phyloP scores from a whole-genome alignment of 2,888 invertebrate species.

The Pristionchus japonicus region DNA sequence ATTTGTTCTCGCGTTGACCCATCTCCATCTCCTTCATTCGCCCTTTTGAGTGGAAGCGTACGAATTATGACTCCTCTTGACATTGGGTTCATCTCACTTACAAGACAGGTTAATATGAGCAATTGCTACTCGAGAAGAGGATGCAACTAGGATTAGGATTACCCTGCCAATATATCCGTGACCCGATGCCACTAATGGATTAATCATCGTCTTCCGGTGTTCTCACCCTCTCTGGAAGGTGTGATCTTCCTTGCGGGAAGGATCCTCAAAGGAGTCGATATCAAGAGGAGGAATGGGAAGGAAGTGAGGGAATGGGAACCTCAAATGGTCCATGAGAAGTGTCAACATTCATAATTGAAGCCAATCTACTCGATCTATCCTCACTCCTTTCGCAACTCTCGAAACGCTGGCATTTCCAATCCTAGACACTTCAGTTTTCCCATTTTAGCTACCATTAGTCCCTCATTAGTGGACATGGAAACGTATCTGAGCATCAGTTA shows the following conservation, averaged over 20 bases:
- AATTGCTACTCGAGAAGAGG: neutral
- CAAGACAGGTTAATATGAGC: conserved; percentile 7
- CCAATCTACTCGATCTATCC: neutral
- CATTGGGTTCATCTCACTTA: conserved; percentile 39
- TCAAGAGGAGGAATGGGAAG: neutral
- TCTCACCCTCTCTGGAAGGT: neutral
- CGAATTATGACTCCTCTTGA: neutral
- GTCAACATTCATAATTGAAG: conserved; percentile 1
- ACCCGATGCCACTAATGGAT: neutral
- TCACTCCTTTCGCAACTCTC: neutral
- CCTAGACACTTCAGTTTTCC: neutral
- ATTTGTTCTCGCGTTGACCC: neutral
- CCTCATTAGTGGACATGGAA: neutral
- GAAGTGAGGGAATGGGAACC: conserved; percentile 3
- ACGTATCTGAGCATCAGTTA: neutral
- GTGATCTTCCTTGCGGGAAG: neutral
- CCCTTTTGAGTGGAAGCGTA: neutral
- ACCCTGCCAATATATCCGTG: neutral
- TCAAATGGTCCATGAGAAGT: neutral
- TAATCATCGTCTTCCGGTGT: neutral
- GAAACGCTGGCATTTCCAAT: neutral
- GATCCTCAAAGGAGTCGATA: neutral
- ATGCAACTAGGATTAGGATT: neutral
- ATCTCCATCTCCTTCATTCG: neutral
- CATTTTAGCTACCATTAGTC: neutral